Evolutionary conservation across 2,888 invertebrate species (phyloP), one percentile per base, ranked within the genome.

Genomic region (Apamea monoglypha): DNA sequence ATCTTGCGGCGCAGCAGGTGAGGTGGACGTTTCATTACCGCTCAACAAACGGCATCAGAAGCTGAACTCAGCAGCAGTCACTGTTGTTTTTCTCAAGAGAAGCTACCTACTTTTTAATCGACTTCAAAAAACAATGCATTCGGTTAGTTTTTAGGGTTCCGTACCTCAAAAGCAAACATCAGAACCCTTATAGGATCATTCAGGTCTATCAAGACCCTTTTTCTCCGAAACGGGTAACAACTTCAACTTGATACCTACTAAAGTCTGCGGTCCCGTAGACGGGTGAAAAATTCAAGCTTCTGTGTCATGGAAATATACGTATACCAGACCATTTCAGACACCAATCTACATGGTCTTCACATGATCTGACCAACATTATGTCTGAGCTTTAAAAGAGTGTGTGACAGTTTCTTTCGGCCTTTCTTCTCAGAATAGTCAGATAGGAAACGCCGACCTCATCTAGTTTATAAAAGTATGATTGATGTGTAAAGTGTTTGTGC

Each of bases 1-100:
- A 87, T 90, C 90, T 88, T 80, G 75, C 56, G 82, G 80, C 72
- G 79, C 90, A 90, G 82, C 89, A 91, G 90, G 89, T 89, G 90
- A 89, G 85, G 70, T 72, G 86, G 88, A 88, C 90, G 81, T 87
- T 83, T 87, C 87, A 89, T 88, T 89, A 89, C 80, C 47, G 61
- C 68, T 50, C 73, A 50, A 53, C 64, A 53, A 74, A 63, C 67
- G 64, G 59, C 29, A 74, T 67, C 61, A 64, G 56, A 47, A 61
- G 10, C 32, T 64, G 32, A 64, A 59, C 29, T 40, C 29, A 50
- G 69, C 36, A 40, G 44, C 53, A 53, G 70, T 44, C 44, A 29
- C 47, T 36, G 21, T 18, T 76, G 53, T 61, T 74, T 64, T 44
- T 59, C 53, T 67, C 16, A 53, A 71, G 36, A 36, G 61, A 61